Conservation (phyloP, 2,797 vertebrate genomes). For the Florisuga fusca region DNA sequence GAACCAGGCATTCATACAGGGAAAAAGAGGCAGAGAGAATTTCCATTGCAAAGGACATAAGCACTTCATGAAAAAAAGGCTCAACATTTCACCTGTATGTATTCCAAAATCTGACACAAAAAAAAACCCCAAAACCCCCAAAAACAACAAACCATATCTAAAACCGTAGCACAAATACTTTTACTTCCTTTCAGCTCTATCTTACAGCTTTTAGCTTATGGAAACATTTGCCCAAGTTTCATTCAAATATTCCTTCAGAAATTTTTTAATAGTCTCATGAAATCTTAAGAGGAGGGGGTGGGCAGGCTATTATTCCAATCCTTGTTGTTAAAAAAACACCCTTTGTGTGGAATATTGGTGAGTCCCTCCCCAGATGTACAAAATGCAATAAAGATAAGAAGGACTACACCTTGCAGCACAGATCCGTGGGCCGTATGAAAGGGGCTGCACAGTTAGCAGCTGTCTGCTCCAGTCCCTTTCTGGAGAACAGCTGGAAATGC, state of each 20-base stretch:
- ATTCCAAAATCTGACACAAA: slow-evolving; percentile 10
- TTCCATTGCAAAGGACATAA: neutral
- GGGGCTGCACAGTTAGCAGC: slow-evolving; percentile 72
- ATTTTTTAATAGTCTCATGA: slow-evolving; percentile 2
- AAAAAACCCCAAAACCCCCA: neutral
- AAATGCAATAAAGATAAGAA: slow-evolving; percentile 61
- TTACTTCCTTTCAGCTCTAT: neutral
- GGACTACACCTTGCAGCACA: slow-evolving; percentile 41
- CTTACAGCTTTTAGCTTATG: neutral
- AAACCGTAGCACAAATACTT: neutral
- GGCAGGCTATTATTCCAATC: neutral
- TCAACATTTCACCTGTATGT: neutral
- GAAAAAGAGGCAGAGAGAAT: neutral
- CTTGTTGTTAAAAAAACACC: neutral
- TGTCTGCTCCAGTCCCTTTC: slow-evolving; percentile 75
- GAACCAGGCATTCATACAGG: neutral
- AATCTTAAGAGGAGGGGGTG: neutral
- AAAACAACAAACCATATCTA: neutral
- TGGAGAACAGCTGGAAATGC: slow-evolving; percentile 84
- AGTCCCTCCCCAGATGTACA: neutral
- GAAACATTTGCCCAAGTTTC: slow-evolving; percentile 22
- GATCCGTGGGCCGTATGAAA: neutral
- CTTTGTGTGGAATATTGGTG: neutral
- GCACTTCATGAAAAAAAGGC: neutral
- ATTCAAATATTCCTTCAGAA: slow-evolving; percentile 1